A percentile compares a stretch with the other conserved stretches of the same genome.
Evolutionary conservation across 2,797 vertebrate genomes (phyloP).

Genomic region (Bucorvus abyssinicus): DNA sequence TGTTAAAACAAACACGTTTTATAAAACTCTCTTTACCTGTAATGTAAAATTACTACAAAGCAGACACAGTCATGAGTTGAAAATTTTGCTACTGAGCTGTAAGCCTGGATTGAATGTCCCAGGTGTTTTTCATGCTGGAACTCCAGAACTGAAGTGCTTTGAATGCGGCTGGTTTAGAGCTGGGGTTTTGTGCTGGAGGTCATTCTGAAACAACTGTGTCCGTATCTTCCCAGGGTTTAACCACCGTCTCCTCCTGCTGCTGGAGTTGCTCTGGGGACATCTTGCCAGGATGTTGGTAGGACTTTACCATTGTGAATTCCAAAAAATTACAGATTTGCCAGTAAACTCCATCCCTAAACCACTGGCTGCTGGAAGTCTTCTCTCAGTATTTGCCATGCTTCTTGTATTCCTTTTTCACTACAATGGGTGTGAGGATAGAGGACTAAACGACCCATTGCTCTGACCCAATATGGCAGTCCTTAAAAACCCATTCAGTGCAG

Average conservation of each 20-base stretch:
- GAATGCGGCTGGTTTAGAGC: neutral
- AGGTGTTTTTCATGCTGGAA: neutral
- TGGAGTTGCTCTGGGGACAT: neutral
- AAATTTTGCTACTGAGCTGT: neutral
- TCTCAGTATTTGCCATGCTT: neutral
- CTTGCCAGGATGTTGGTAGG: neutral
- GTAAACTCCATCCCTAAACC: neutral
- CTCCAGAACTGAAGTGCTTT: neutral
- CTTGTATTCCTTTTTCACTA: neutral
- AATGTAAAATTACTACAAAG: neutral
- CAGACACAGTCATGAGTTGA: neutral
- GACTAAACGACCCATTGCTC: neutral
- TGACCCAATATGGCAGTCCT: neutral
- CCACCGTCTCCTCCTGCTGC: neutral
- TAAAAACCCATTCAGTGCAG: neutral
- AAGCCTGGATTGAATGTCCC: neutral
- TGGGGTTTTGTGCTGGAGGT: neutral
- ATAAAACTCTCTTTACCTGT: neutral
- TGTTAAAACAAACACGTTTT: neutral
- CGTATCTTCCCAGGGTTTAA: neutral
- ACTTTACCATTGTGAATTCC: neutral
- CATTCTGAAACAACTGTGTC: neutral
- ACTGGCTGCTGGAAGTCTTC: neutral
- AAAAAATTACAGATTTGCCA: neutral
- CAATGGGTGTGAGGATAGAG: neutral